phyloP scores from a whole-genome alignment of 1,140 invertebrate genomes.

The Eueides isabella region DNA sequence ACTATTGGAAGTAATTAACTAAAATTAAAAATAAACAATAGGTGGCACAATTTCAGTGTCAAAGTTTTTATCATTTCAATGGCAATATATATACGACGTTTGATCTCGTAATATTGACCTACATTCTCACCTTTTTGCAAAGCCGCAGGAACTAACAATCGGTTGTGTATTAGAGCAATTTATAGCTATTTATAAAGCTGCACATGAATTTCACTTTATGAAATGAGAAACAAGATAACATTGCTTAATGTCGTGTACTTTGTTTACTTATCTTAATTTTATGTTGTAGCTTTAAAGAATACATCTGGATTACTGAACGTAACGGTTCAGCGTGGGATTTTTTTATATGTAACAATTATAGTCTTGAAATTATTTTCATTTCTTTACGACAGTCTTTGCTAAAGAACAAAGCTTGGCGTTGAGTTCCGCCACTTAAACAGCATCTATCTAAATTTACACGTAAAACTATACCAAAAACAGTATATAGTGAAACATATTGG shows the following conservation, averaged over 20 bases:
- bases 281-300: not conserved
- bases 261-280: not conserved
- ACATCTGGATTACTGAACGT: not conserved
- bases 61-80: constrained; percentile 41
- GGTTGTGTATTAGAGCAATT: constrained; percentile 43
- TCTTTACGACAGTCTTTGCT: too few species aligned
- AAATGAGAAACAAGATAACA: not conserved
- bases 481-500: too few species aligned
- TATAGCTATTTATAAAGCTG: constrained; percentile 36
- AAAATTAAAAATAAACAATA: constrained; percentile 27
- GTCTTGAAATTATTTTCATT: too few species aligned
- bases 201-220: constrained; percentile 19
- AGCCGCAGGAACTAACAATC: constrained; percentile 40
- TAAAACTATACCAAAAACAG: too few species aligned
- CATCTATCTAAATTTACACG: too few species aligned
- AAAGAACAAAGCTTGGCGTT: too few species aligned
- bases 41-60: constrained; percentile 32
- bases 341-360: too few species aligned
- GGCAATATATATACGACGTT: constrained; percentile 29
- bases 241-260: constrained; percentile 1
- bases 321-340: not conserved
- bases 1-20: constrained; percentile 14
- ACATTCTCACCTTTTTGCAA: constrained; percentile 49
- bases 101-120: constrained; percentile 46
- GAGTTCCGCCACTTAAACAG: too few species aligned